Evolutionary conservation across 2,113 vertebrate genomes (phyloP).

Genomic region (Polyodon spathula): DNA sequence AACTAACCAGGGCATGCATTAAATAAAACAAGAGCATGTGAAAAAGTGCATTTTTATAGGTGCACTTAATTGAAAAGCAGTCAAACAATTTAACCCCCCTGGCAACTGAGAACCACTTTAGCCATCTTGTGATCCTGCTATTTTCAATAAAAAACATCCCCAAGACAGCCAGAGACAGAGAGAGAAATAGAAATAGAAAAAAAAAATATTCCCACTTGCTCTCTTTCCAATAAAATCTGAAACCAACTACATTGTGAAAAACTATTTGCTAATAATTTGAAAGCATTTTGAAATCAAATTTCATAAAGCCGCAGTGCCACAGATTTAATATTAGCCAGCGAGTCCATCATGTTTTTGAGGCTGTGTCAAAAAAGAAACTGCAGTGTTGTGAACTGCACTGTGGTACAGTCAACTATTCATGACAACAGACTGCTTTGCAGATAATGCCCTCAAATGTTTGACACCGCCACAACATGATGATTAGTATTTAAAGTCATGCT

Average conservation of each 20-base stretch:
- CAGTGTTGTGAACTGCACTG: constrained; percentile 26
- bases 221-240: constrained; percentile 52
- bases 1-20: constrained; percentile 47
- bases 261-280: constrained; percentile 58
- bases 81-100: constrained; percentile 56
- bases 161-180: constrained; percentile 35
- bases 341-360: constrained; percentile 38
- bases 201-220: constrained; percentile 14
- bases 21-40: constrained; percentile 59
- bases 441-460: constrained; percentile 21
- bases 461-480: constrained; percentile 4
- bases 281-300: constrained; percentile 41
- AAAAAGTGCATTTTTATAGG: constrained; percentile 56
- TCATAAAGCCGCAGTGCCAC: constrained; percentile 43
- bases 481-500: not conserved
- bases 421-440: constrained; percentile 18
- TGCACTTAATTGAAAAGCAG: constrained; percentile 51
- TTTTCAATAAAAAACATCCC: constrained; percentile 56
- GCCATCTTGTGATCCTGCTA: constrained; percentile 47
- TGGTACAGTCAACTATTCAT: constrained; percentile 22
- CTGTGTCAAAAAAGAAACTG: constrained; percentile 31
- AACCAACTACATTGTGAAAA: constrained; percentile 48
- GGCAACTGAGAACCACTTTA: constrained; percentile 43
- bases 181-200: constrained; percentile 11
- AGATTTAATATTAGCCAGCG: constrained; percentile 43